A percentile compares a stretch with the other conserved stretches of the same genome.
phyloP scores from a whole-genome alignment of 2,797 vertebrate genomes.

The Tapirus indicus region DNA sequence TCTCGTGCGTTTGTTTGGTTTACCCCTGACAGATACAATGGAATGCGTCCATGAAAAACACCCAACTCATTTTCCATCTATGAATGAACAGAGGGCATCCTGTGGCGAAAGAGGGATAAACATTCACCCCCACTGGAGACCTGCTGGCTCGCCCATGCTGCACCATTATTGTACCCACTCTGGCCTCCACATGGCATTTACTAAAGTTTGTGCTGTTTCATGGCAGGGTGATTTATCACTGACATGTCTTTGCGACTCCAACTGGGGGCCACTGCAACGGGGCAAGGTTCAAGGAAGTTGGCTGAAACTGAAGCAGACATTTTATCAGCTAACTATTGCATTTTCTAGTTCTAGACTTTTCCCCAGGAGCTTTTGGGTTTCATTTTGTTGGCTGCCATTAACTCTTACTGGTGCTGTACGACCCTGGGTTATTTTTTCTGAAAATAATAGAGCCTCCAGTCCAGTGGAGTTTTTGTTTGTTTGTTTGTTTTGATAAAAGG shows the following conservation, averaged over 20 bases:
- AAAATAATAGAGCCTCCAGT: constrained; percentile 24
- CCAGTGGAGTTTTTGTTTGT: background rate
- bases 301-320: constrained; percentile 70
- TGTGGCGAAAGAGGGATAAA: constrained; percentile 64
- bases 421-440: background rate
- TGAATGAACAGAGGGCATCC: constrained; percentile 81
- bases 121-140: constrained; percentile 22
- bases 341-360: constrained; percentile 76
- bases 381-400: constrained; percentile 70
- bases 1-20: constrained; percentile 43
- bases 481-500: background rate
- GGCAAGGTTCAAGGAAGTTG: constrained; percentile 77
- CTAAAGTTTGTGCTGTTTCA: constrained; percentile 72
- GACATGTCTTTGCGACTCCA: constrained; percentile 74
- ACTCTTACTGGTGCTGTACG: constrained; percentile 13
- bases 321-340: constrained; percentile 72
- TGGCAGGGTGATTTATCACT: constrained; percentile 79
- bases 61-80: constrained; percentile 84
- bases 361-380: constrained; percentile 70
- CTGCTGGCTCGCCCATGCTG: background rate
- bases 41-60: constrained; percentile 83
- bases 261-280: constrained; percentile 53
- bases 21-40: constrained; percentile 76
- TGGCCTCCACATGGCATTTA: constrained; percentile 67
- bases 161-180: constrained; percentile 2